These are phyloP conservation scores for Conus ventricosus DNA, from an alignment of 1,140 invertebrate genomes.

Conservation along the genomic window DNA sequence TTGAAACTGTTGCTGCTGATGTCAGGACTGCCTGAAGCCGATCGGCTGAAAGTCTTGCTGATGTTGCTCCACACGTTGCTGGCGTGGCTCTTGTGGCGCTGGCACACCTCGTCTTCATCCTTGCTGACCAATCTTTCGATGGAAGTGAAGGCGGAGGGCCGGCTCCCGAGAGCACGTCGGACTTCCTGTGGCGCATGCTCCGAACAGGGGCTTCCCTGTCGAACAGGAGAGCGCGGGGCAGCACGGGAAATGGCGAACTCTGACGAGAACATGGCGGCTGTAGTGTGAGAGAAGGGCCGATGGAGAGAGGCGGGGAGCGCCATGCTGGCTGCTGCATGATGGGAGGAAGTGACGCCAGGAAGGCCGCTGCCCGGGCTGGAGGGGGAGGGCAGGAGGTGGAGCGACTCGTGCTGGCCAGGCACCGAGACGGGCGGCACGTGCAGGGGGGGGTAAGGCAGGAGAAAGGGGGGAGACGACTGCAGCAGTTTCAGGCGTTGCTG, in stretches of 20 bases:
- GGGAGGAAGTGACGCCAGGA: slow-evolving; percentile 24
- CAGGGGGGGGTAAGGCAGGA: slow-evolving; percentile 43
- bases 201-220: neutral
- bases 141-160: slow-evolving; percentile 45
- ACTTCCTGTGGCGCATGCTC: slow-evolving; percentile 21
- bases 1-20: neutral
- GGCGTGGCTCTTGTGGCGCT: neutral
- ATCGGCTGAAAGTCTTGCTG: neutral
- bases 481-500: slow-evolving; percentile 63
- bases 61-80: neutral
- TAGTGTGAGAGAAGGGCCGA: neutral
- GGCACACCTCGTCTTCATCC: neutral
- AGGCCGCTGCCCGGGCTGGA: neutral
- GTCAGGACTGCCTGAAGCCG: neutral
- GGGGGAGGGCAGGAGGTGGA: slow-evolving; percentile 9
- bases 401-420: neutral
- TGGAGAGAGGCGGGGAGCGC: neutral
- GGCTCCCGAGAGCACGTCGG: neutral
- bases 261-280: neutral
- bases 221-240: neutral
- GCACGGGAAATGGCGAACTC: neutral
- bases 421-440: neutral
- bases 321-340: neutral
- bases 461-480: slow-evolving; percentile 50
- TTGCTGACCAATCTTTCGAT: slow-evolving; percentile 46